Conservation (phyloP, 2,888 invertebrate species). For the Blomia tropicalis region DNA sequence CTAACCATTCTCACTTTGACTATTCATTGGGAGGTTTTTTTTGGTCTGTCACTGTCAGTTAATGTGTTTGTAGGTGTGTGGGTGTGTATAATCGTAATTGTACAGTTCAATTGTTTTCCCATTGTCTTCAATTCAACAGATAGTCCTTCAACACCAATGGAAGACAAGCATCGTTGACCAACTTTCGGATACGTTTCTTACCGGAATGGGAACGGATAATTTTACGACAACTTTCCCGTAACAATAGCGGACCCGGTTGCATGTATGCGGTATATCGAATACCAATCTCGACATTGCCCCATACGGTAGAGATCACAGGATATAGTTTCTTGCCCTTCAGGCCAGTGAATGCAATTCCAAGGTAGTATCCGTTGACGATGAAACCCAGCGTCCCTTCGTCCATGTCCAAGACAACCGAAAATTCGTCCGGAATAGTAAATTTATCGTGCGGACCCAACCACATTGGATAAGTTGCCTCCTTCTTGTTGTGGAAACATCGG, state of each 20-base stretch:
- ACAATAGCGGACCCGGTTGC: slow-evolving; percentile 14
- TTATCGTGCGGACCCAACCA: slow-evolving; percentile 18
- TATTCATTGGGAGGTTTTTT: too few species aligned
- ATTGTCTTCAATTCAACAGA: slow-evolving; percentile 2
- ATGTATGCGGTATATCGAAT: slow-evolving; percentile 14
- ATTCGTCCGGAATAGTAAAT: slow-evolving; percentile 21
- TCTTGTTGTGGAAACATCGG: slow-evolving; percentile 19
- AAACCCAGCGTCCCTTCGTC: slow-evolving; percentile 21
- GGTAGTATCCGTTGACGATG: slow-evolving; percentile 17
- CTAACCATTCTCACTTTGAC: too few species aligned
- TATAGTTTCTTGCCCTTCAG: slow-evolving; percentile 20
- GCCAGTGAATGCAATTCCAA: slow-evolving; percentile 20
- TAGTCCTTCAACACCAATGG: slow-evolving; percentile 13
- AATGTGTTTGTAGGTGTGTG: neutral
- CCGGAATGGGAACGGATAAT: slow-evolving; percentile 4
- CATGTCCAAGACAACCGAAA: slow-evolving; percentile 22
- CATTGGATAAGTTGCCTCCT: slow-evolving; percentile 11
- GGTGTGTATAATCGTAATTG: neutral
- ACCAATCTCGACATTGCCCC: slow-evolving; percentile 23
- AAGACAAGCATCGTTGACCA: neutral
- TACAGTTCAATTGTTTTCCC: neutral
- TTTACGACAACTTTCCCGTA: slow-evolving; percentile 18
- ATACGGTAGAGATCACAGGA: slow-evolving; percentile 20
- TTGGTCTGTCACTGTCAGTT: neutral
- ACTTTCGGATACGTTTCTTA: neutral